A percentile compares a stretch with the other conserved stretches of the same genome.
Conservation (phyloP, 1,140 invertebrate genomes). For the Drosophila ohnishii region DNA sequence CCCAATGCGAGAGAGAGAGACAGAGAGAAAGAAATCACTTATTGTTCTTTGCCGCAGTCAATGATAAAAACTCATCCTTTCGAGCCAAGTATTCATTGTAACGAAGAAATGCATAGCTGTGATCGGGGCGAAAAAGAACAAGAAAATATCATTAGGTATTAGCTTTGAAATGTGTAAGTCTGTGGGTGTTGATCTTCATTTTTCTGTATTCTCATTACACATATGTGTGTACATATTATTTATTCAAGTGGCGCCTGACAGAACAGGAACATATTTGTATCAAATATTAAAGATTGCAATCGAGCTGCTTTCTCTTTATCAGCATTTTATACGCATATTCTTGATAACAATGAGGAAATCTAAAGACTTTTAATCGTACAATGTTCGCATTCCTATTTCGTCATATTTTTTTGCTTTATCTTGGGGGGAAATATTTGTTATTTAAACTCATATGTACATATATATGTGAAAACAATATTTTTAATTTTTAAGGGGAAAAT, state of each 20-base stretch:
- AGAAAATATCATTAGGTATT: background rate
- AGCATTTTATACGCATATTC: background rate
- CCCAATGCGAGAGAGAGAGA: conserved; percentile 5
- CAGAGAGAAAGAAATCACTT: conserved; percentile 59
- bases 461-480: background rate
- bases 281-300: conserved; percentile 10
- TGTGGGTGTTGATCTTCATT: background rate
- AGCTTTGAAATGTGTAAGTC: background rate
- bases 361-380: conserved; percentile 10
- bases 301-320: conserved; percentile 5
- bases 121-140: conserved; percentile 55
- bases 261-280: background rate
- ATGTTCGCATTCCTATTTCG: conserved; percentile 13
- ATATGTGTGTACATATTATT: background rate
- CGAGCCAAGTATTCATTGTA: conserved; percentile 87
- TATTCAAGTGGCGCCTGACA: conserved; percentile 1
- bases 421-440: background rate
- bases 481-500: background rate
- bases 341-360: conserved; percentile 1
- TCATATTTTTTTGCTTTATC: background rate
- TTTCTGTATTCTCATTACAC: background rate
- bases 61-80: conserved; percentile 82
- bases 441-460: background rate
- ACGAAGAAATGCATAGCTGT: conserved; percentile 87
- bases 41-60: conserved; percentile 70